A percentile compares a stretch with the other conserved stretches of the same genome.
phyloP scores from a whole-genome alignment of 2,888 invertebrate genomes.

The Epinotia demarniana region DNA sequence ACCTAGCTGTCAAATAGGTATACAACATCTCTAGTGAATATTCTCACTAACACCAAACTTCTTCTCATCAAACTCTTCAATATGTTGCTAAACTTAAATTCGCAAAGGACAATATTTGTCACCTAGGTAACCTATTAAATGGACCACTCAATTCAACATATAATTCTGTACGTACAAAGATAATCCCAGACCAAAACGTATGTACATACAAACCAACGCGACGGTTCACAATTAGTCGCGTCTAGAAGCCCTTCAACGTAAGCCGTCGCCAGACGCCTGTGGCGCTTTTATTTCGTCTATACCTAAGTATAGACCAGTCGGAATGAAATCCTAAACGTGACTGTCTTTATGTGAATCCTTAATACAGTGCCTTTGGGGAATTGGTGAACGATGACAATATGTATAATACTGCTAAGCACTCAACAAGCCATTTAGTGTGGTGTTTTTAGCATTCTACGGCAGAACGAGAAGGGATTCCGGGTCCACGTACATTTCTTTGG shows the following conservation, averaged over 20 bases:
- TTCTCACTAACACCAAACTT: too few relatives aligned
- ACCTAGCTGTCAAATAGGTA: too few relatives aligned
- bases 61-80: too few relatives aligned
- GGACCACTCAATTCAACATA: background rate
- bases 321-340: constrained; percentile 51
- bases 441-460: background rate
- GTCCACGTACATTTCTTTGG: too few relatives aligned
- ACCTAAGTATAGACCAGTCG: constrained; percentile 49
- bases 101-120: too few relatives aligned
- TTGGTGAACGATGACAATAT: background rate
- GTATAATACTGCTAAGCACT: background rate
- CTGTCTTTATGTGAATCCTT: constrained; percentile 31
- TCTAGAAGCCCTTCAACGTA: constrained; percentile 77
- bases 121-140: background rate
- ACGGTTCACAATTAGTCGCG: constrained; percentile 73
- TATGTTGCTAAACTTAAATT: too few relatives aligned
- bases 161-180: constrained; percentile 2
- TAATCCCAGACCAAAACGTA: constrained; percentile 24
- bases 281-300: constrained; percentile 74
- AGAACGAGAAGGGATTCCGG: too few relatives aligned
- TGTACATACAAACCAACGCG: constrained; percentile 57
- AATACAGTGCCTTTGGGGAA: background rate
- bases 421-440: background rate
- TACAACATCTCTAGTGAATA: too few relatives aligned
- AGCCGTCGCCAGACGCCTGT: constrained; percentile 75